These are phyloP conservation scores for Myripristis jacobus DNA, from an alignment of 2,797 vertebrate species.

Conservation along the genomic window DNA sequence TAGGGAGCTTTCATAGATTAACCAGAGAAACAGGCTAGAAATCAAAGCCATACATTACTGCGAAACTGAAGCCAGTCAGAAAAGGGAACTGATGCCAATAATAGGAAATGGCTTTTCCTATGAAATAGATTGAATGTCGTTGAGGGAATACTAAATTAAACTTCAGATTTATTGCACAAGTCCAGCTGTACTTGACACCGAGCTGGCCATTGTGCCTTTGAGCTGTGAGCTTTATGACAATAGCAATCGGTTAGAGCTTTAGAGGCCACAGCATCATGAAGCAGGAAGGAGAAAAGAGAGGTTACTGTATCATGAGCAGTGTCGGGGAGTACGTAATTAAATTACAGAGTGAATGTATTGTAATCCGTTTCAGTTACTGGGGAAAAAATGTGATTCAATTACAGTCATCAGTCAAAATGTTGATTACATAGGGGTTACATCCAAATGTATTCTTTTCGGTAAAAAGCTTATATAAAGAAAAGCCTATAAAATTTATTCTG, in stretches of 20 bases:
- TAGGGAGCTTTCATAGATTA: constrained; percentile 52
- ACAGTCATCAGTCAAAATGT: no score
- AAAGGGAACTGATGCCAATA: constrained; percentile 30
- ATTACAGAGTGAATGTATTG: no score
- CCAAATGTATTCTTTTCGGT: no score
- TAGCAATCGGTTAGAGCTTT: not conserved
- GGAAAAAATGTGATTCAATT: no score
- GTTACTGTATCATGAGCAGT: constrained; percentile 8
- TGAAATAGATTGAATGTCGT: constrained; percentile 10
- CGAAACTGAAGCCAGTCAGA: constrained; percentile 29
- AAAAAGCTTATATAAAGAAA: no score
- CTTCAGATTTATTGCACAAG: constrained; percentile 29
- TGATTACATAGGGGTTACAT: no score
- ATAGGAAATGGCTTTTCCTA: constrained; percentile 39
- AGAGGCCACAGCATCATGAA: not conserved
- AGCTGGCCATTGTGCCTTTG: not conserved
- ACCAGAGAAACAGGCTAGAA: constrained; percentile 21
- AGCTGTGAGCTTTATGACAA: not conserved
- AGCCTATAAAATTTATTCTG: no score
- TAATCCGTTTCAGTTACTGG: no score
- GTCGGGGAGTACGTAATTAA: no score
- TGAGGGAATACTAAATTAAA: constrained; percentile 2
- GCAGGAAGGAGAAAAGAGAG: not conserved
- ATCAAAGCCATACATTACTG: constrained; percentile 46
- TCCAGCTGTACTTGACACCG: constrained; percentile 40